Evolutionary conservation across 2,113 vertebrate genomes (phyloP).

Genomic region (Artemisiospiza belli): DNA sequence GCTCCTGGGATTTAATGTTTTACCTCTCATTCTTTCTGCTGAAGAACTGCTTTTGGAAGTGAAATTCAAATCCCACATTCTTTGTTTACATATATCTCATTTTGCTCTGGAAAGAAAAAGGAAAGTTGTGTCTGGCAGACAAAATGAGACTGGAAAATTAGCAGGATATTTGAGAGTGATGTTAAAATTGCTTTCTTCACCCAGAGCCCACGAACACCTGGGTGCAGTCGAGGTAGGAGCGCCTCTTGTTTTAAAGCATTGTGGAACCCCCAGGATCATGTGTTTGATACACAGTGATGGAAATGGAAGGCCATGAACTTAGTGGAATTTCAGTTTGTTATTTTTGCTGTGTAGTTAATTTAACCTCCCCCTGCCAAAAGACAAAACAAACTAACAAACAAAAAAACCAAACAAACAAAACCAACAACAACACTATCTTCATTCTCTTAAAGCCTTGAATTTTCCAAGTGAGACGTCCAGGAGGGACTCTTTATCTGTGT

Average conservation of each 20-base stretch:
- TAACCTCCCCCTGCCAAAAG: neutral
- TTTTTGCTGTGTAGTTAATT: neutral
- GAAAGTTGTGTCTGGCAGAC: neutral
- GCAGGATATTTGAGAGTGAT: neutral
- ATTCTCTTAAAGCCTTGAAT: neutral
- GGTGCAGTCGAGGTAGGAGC: neutral
- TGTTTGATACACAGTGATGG: neutral
- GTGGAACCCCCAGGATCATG: neutral
- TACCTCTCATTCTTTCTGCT: neutral
- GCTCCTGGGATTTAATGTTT: neutral
- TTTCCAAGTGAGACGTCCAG: neutral
- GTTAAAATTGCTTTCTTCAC: neutral
- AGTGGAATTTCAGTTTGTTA: neutral
- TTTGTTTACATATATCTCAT: neutral
- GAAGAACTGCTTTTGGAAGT: neutral
- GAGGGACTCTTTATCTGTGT: slow-evolving; percentile 8
- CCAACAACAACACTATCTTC: neutral
- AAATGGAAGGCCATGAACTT: neutral
- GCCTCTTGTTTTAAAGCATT: neutral
- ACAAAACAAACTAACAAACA: neutral
- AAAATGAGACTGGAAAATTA: slow-evolving; percentile 21
- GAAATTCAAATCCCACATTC: neutral
- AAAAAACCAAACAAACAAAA: neutral
- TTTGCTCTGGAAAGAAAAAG: neutral
- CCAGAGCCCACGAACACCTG: neutral